A percentile compares a stretch with the other conserved stretches of the same genome.
phyloP scores from a whole-genome alignment of 2,797 vertebrate genomes.

The Allobates femoralis region DNA sequence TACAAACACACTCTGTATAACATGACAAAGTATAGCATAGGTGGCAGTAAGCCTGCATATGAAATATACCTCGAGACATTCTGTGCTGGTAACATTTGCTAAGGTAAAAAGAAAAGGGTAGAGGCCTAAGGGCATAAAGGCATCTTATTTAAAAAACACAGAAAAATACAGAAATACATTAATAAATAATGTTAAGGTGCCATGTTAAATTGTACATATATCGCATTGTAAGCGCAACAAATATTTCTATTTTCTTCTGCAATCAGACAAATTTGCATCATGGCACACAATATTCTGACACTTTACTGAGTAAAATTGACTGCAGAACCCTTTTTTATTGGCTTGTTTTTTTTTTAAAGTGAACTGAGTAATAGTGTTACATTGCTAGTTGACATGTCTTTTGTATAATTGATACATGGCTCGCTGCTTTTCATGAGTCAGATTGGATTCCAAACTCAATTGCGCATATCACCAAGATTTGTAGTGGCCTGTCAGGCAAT shows the following conservation, averaged over 20 bases:
- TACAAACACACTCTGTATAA: too few species aligned
- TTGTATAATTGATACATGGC: conserved; percentile 63
- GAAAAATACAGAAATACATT: not conserved
- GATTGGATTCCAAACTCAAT: conserved; percentile 60
- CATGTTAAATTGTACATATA: not conserved
- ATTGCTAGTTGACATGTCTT: conserved; percentile 52
- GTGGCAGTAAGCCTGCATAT: too few species aligned
- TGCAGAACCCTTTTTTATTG: conserved; percentile 44
- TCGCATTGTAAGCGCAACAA: not conserved
- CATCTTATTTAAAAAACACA: not conserved
- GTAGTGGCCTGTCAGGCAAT: conserved; percentile 57
- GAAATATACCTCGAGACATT: too few species aligned
- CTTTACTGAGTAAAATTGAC: conserved; percentile 32
- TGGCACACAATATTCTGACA: not conserved
- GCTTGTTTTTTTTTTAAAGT: conserved; percentile 38
- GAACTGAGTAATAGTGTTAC: conserved; percentile 54
- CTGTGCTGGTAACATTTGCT: too few species aligned
- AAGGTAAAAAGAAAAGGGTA: too few species aligned
- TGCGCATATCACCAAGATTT: conserved; percentile 59
- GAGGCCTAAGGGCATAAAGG: too few species aligned
- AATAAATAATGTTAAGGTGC: not conserved
- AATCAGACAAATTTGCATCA: conserved; percentile 9
- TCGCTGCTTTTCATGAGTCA: conserved; percentile 53
- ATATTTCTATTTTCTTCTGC: conserved; percentile 1
- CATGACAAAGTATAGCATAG: too few species aligned